These are phyloP conservation scores for Cynoglossus semilaevis DNA, from an alignment of 2,113 vertebrate genomes.

Conservation along the genomic window DNA sequence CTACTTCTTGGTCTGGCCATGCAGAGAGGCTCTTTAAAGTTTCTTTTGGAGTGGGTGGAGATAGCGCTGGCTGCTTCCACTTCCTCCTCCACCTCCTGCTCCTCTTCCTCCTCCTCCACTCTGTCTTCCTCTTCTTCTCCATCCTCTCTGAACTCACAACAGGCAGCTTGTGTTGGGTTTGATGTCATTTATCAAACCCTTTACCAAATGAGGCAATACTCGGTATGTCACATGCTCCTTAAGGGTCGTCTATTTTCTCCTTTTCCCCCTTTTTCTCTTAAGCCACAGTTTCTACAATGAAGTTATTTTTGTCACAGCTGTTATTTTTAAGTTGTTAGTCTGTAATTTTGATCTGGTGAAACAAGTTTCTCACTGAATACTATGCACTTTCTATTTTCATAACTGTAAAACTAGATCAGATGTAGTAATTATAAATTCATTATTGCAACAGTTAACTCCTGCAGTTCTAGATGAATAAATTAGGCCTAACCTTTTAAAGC, in stretches of 20 bases:
- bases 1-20: constrained; percentile 78
- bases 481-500: not conserved
- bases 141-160: constrained; percentile 49
- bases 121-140: constrained; percentile 66
- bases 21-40: constrained; percentile 79
- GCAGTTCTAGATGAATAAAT: not conserved
- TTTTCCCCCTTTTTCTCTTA: not conserved
- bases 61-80: constrained; percentile 75
- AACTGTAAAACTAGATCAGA: not conserved
- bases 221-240: constrained; percentile 60
- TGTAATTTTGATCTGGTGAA: no score
- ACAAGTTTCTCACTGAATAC: not conserved
- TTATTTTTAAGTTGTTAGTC: no score
- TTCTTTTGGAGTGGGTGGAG: constrained; percentile 82
- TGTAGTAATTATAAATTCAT: not conserved
- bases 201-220: constrained; percentile 80
- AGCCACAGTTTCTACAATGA: no score
- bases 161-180: constrained; percentile 67
- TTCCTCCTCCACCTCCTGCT: constrained; percentile 56
- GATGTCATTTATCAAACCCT: constrained; percentile 78
- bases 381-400: not conserved
- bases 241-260: not conserved
- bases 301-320: not conserved
- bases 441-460: constrained; percentile 2
- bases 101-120: constrained; percentile 48